These are phyloP conservation scores for Chaetodon trifascialis DNA, from an alignment of 2,113 vertebrate genomes.

Conservation along the genomic window DNA sequence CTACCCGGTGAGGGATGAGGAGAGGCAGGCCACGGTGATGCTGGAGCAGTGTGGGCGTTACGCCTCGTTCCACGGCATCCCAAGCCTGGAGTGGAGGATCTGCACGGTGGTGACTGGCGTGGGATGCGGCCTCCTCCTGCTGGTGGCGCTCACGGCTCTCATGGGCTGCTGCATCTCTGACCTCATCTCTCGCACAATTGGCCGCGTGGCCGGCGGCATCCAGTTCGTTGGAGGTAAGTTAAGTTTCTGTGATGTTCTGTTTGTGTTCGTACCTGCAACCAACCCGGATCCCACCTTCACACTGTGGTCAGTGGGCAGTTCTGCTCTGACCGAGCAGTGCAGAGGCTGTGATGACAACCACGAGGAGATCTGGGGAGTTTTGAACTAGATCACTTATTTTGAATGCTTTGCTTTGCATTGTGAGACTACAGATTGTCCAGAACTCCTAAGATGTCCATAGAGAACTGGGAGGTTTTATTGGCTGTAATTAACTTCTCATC, in stretches of 20 bases:
- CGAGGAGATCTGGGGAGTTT: background rate
- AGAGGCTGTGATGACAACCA: background rate
- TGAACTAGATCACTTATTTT: background rate
- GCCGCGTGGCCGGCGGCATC: slow-evolving; percentile 95
- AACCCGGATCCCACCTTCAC: background rate
- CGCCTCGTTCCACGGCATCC: slow-evolving; percentile 95
- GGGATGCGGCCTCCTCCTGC: slow-evolving; percentile 94
- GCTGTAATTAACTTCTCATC: slow-evolving; percentile 42
- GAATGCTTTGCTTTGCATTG: background rate
- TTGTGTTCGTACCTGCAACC: background rate
- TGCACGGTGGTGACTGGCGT: slow-evolving; percentile 94
- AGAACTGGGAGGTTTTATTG: slow-evolving; percentile 26
- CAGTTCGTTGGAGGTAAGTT: slow-evolving; percentile 97
- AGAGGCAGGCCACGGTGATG: slow-evolving; percentile 93
- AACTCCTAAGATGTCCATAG: background rate
- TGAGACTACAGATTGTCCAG: background rate
- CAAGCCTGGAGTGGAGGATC: slow-evolving; percentile 94
- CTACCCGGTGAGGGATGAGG: slow-evolving; percentile 94
- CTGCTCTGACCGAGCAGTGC: background rate
- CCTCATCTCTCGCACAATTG: slow-evolving; percentile 96
- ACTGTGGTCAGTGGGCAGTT: background rate
- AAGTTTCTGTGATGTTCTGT: background rate
- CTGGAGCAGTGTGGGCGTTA: slow-evolving; percentile 98
- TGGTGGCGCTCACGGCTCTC: slow-evolving; percentile 94
- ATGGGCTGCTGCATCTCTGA: slow-evolving; percentile 98